These are phyloP conservation scores for Spongilla lacustris DNA, from an alignment of 37 sponge, comb jelly and placozoan genomes.

Conservation along the genomic window DNA sequence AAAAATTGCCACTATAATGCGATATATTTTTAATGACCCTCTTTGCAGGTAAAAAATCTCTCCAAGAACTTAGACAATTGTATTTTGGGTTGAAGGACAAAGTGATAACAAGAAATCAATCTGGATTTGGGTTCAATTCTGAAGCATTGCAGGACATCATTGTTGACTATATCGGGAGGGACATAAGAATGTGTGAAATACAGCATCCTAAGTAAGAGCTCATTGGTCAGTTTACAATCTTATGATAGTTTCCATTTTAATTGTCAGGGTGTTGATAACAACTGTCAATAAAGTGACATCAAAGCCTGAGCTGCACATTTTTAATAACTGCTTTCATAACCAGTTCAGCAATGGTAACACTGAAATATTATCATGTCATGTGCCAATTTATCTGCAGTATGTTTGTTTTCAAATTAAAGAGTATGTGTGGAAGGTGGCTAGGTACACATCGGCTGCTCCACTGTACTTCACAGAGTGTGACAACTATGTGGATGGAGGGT, in stretches of 20 bases:
- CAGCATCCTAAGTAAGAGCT: slow-evolving; percentile 49
- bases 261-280: not conserved
- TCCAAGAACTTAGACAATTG: slow-evolving; percentile 24
- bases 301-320: not conserved
- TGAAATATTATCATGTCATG: not conserved
- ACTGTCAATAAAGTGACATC: not conserved
- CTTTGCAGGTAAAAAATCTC: slow-evolving; percentile 37
- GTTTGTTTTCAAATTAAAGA: not conserved
- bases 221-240: not conserved
- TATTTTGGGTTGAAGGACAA: slow-evolving; percentile 50
- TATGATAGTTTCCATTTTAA: not conserved
- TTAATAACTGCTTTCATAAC: not conserved
- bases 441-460: slow-evolving; percentile 28
- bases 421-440: slow-evolving; percentile 30
- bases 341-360: not conserved
- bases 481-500: slow-evolving; percentile 40
- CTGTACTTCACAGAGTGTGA: slow-evolving; percentile 23
- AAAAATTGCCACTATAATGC: not conserved
- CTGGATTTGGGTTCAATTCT: slow-evolving; percentile 31
- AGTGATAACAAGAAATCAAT: slow-evolving; percentile 1
- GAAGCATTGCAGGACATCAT: slow-evolving; percentile 50
- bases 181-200: slow-evolving; percentile 44
- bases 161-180: slow-evolving; percentile 25
- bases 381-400: not conserved
- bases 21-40: not conserved